Base-by-base conservation (phyloP, 2,888 invertebrate species). In the Melanophora roralis region DNA sequence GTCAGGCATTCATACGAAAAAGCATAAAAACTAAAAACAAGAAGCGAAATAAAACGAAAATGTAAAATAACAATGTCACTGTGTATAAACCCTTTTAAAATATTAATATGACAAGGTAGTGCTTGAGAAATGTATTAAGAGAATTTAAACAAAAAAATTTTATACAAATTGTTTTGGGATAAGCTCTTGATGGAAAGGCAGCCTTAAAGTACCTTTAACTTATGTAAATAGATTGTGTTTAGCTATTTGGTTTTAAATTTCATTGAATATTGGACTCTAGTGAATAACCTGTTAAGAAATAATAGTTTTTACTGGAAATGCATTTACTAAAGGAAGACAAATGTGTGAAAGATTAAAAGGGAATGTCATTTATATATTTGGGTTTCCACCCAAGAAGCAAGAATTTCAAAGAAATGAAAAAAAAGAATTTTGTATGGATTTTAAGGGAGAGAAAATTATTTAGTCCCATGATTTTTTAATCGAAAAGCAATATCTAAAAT, bases 41-140 rank as follows among this genome's bases (percentile, higher is more conserved):
- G 27, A 55, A 40, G 21, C 51, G 38, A 74, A 57, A 32, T 21
- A 49, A 27, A 43, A 64, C 23, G 45, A 47, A 75, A 75, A 60
- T 71, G 55, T 68, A 62, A 55, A 71, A 67, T 72, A 49, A 80
- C 57, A 65, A 62, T 14, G 72, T 80, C 71, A 72, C 38, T 43
- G 49, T 11, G 64, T 57, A 57, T 55, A 72, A 74, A 80, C 75
- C 62, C 55, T 67, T 36, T 43, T 80, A 62, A 76, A 80, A 76
- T 80, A 80, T 80, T 80, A 80, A 80, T 76, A 80, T 76, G 80
- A 67, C 72, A 76, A 62, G 80, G 72, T 80, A 76, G 76, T 80
- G 76, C 76, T 80, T 67, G 51, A 68, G 68, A 76, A 80, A 72
- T 49, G 55, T 72, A 76, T 76, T 80, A 72, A 67, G 72, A 80